Evolutionary conservation across 1,140 invertebrate species (phyloP), one percentile per base, ranked within the genome.

Genomic region (Hyles vespertilio): DNA sequence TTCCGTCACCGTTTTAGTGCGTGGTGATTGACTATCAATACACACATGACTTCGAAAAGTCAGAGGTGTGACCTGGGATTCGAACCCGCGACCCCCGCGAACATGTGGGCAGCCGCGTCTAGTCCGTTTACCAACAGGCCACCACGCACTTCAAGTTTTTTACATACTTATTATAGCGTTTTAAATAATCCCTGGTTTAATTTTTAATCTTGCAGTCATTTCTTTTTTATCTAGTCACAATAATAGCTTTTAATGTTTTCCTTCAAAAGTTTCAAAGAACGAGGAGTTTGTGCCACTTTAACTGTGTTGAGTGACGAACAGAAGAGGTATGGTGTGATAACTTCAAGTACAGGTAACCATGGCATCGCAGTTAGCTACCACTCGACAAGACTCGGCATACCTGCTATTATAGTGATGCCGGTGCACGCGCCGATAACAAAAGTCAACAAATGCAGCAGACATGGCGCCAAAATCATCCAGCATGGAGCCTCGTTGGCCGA

Each of bases 351-450:
- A 47, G 97, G 97, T 0, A 98, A 98, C 80, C 97, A 98, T 80
- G 96, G 96, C 0, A 60, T 72, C 59, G 96, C 95, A 0, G 81
- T 98, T 33, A 92, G 92, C 59, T 98, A 97, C 78, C 96, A 98
- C 77, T 95, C 96, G 1, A 89, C 92, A 63, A 89, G 92, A 58
- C 87, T 98, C 0, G 90, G 91, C 3, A 95, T 98, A 58, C 94
- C 95, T 0, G 95, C 97, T 0, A 96, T 95, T 0, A 96, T 98
- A 3, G 94, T 98, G 0, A 98, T 98, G 96, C 97, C 97, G 0
- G 91, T 93, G 2, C 90, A 93, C 9, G 94, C 95, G 0, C 94
- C 95, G 0, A 93, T 98, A 32, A 97, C 97, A 93, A 98, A 98
- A 89, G 92, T 98, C 33, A 92, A 94, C 59, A 92, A 93, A 49